Evolutionary conservation across 1,140 invertebrate genomes (phyloP).

Genomic region (Nebria ingens): DNA sequence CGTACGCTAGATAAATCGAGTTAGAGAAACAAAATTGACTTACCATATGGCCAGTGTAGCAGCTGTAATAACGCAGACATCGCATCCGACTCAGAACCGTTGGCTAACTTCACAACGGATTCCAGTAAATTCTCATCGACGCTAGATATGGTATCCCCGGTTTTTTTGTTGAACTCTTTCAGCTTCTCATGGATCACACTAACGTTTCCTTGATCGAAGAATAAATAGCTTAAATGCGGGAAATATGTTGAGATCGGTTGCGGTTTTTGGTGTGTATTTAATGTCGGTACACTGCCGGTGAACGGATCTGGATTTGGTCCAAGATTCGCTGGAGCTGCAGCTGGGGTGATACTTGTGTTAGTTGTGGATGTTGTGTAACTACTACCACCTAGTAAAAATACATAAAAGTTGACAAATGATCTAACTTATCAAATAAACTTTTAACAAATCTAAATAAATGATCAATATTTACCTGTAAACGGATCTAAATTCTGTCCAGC

Average conservation of each 20-base stretch:
- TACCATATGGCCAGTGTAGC: conserved; percentile 67
- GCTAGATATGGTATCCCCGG: conserved; percentile 35
- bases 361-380: conserved; percentile 40
- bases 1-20: too few relatives aligned
- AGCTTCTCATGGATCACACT: conserved; percentile 45
- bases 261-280: background rate
- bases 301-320: conserved; percentile 22
- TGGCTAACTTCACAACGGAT: conserved; percentile 47
- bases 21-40: too few relatives aligned
- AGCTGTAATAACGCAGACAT: conserved; percentile 52
- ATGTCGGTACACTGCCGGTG: conserved; percentile 18
- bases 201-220: conserved; percentile 36
- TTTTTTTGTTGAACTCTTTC: conserved; percentile 65
- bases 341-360: conserved; percentile 10
- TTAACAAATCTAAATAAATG: conserved; percentile 11
- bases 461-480: conserved; percentile 43
- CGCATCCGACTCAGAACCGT: conserved; percentile 33
- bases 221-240: conserved; percentile 37
- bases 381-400: conserved; percentile 31
- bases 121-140: conserved; percentile 44
- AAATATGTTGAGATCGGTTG: conserved; percentile 30
- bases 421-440: background rate
- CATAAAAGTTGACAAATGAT: too few relatives aligned
- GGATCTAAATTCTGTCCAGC: conserved; percentile 44
- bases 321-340: conserved; percentile 11